phyloP scores from a whole-genome alignment of 2,113 vertebrate species.

The Spea multiplicata region DNA sequence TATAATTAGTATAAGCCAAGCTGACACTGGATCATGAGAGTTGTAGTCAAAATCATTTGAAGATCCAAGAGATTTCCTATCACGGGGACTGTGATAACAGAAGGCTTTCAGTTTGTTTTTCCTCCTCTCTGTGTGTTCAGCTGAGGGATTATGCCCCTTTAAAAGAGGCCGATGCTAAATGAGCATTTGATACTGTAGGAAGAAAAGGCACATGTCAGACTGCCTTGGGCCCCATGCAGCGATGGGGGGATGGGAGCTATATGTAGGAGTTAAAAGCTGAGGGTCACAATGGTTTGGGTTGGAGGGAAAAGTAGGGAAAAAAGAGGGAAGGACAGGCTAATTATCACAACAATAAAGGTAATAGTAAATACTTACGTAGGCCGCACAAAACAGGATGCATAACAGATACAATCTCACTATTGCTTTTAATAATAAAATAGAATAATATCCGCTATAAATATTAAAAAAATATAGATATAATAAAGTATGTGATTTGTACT shows the following conservation, averaged over 20 bases:
- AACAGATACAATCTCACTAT: too few species aligned
- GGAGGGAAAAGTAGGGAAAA: slow-evolving; percentile 32
- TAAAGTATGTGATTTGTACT: too few species aligned
- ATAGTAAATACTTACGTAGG: not conserved
- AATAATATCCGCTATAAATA: too few species aligned
- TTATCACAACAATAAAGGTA: slow-evolving; percentile 6
- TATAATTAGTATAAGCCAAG: too few species aligned
- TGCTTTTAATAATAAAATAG: too few species aligned
- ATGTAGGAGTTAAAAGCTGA: slow-evolving; percentile 30
- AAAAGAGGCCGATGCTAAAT: not conserved
- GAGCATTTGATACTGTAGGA: not conserved
- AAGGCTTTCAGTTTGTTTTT: not conserved
- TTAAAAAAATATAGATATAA: too few species aligned
- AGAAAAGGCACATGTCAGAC: not conserved
- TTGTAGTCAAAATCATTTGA: too few species aligned
- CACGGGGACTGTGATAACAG: not conserved
- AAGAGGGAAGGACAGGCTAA: slow-evolving; percentile 36
- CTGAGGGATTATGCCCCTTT: not conserved
- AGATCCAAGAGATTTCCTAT: too few species aligned
- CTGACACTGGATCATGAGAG: too few species aligned
- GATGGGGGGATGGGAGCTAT: slow-evolving; percentile 22
- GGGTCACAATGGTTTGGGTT: slow-evolving; percentile 15
- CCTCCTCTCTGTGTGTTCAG: not conserved
- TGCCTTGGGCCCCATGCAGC: slow-evolving; percentile 14
- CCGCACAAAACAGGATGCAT: not conserved